Percentiles rank a stretch among this genome's conserved stretches.
Conservation (phyloP, 2,113 vertebrate genomes). For the Misgurnus anguillicaudatus region DNA sequence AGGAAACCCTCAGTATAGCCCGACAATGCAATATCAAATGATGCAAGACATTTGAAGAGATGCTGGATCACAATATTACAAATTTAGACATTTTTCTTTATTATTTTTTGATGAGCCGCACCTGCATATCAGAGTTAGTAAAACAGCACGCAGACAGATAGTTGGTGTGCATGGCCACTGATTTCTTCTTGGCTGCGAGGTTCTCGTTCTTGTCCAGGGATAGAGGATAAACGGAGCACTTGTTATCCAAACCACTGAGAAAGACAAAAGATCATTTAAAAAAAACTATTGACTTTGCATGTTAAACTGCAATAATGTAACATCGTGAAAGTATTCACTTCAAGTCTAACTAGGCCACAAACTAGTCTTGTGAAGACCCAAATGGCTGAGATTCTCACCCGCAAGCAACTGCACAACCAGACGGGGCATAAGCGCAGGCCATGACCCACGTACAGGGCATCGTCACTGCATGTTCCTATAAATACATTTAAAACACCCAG, state of each 20-base stretch:
- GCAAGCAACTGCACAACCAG: slow-evolving; percentile 96
- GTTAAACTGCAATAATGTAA: too few species aligned
- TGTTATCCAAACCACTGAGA: slow-evolving; percentile 92
- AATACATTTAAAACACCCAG: slow-evolving; percentile 32
- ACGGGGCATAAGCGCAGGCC: slow-evolving; percentile 95
- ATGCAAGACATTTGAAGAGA: background rate
- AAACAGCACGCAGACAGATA: slow-evolving; percentile 98
- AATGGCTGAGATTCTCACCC: slow-evolving; percentile 79
- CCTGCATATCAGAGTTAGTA: slow-evolving; percentile 99
- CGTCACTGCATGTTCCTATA: slow-evolving; percentile 93
- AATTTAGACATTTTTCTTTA: too few species aligned
- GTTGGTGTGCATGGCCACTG: slow-evolving; percentile 99
- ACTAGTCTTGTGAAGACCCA: background rate
- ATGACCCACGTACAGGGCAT: slow-evolving; percentile 99
- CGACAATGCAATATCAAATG: background rate
- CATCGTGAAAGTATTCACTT: too few species aligned
- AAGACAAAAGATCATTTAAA: slow-evolving; percentile 28
- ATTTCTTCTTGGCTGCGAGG: slow-evolving; percentile 98
- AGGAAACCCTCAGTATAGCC: background rate
- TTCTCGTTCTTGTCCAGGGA: slow-evolving; percentile 99
- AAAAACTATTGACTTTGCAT: too few species aligned
- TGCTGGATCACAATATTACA: too few species aligned
- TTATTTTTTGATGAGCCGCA: slow-evolving; percentile 46
- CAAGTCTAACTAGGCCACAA: too few species aligned
- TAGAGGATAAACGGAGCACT: slow-evolving; percentile 98